These are phyloP conservation scores for Xestia sexstrigata DNA, from an alignment of 2,888 invertebrate genomes.

Conservation along the genomic window DNA sequence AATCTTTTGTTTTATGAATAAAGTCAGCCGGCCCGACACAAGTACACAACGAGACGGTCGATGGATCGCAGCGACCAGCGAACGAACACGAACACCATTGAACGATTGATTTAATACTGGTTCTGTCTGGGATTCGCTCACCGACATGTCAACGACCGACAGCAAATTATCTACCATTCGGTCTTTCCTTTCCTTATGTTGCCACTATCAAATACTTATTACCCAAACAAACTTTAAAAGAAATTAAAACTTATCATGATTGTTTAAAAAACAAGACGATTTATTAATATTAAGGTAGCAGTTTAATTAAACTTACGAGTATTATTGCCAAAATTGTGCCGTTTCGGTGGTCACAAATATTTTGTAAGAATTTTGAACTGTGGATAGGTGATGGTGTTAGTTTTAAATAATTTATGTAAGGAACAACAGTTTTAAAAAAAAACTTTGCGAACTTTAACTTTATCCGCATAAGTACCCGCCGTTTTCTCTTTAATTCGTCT, in stretches of 20 bases:
- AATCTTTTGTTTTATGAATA: constrained; percentile 45
- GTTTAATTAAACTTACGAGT: too few relatives aligned
- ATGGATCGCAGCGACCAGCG: constrained; percentile 30
- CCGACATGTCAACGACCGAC: constrained; percentile 29
- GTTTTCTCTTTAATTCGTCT: too few relatives aligned
- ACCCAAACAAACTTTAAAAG: background rate
- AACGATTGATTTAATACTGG: constrained; percentile 27
- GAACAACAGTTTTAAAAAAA: too few relatives aligned
- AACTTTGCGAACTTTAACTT: too few relatives aligned
- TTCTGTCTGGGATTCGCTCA: constrained; percentile 10
- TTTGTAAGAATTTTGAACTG: too few relatives aligned
- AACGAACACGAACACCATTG: constrained; percentile 31
- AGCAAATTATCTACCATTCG: constrained; percentile 25
- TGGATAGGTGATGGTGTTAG: too few relatives aligned
- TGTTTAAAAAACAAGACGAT: background rate
- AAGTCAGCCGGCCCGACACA: constrained; percentile 31
- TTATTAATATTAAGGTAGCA: too few relatives aligned
- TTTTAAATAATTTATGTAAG: too few relatives aligned
- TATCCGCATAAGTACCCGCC: too few relatives aligned
- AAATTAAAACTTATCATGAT: background rate
- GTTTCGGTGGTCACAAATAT: too few relatives aligned
- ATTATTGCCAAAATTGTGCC: too few relatives aligned
- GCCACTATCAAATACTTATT: constrained; percentile 15
- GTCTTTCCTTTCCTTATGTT: constrained; percentile 28
- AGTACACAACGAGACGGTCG: constrained; percentile 46